Percentiles rank a stretch among this genome's conserved stretches.
Evolutionary conservation across 2,888 invertebrate species (phyloP).

Genomic region (Trissolcus brochymenae): DNA sequence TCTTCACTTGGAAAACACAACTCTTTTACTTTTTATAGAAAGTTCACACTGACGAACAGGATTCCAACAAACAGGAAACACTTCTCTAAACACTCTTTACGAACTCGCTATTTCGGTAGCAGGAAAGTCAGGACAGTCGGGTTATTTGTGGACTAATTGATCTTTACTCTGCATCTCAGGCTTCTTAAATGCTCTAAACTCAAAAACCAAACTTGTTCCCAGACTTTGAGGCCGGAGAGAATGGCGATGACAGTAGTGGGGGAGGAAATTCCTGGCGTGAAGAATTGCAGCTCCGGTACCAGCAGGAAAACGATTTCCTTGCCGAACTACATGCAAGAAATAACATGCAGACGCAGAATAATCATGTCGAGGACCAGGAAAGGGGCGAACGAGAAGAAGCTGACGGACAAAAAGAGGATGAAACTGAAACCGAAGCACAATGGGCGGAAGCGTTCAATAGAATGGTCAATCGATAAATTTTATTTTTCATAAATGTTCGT

Average conservation of each 20-base stretch:
- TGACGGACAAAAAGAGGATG: slow-evolving; percentile 75
- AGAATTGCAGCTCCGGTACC: slow-evolving; percentile 79
- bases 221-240: slow-evolving; percentile 85
- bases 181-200: slow-evolving; percentile 10
- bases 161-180: not conserved
- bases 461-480: slow-evolving; percentile 82
- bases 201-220: slow-evolving; percentile 60
- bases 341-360: slow-evolving; percentile 70
- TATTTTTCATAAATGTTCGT: not conserved
- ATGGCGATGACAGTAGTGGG: slow-evolving; percentile 80
- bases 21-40: slow-evolving; percentile 31
- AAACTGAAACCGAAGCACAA: slow-evolving; percentile 73
- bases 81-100: slow-evolving; percentile 27
- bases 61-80: slow-evolving; percentile 22
- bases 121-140: slow-evolving; percentile 12
- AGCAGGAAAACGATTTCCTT: slow-evolving; percentile 80
- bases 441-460: slow-evolving; percentile 83
- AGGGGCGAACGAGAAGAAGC: slow-evolving; percentile 77
- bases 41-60: slow-evolving; percentile 32
- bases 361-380: slow-evolving; percentile 65
- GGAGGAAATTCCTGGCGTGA: slow-evolving; percentile 79
- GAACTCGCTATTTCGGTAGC: slow-evolving; percentile 33
- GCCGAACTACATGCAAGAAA: slow-evolving; percentile 79
- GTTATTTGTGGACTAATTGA: not conserved
- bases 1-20: slow-evolving; percentile 2